Evolutionary conservation across 2,797 vertebrate species (phyloP).

Genomic region (Geotria australis): DNA sequence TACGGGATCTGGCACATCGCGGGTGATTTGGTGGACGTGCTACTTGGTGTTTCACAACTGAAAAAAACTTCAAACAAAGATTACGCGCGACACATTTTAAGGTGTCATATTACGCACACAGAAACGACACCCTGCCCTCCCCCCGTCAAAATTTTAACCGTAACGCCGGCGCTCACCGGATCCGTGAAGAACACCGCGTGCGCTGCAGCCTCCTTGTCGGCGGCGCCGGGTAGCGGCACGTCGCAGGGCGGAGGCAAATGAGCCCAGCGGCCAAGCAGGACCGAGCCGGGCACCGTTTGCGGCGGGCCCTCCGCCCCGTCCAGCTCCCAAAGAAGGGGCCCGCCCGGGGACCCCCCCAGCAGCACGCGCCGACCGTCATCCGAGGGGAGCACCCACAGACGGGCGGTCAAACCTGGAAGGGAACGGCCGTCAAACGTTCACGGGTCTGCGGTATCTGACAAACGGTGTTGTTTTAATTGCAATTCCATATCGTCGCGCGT

Average conservation of each 20-base stretch:
- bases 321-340: slow-evolving; percentile 57
- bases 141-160: too few species aligned
- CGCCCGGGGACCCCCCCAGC: slow-evolving; percentile 18
- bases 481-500: too few species aligned
- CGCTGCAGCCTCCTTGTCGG: slow-evolving; percentile 42
- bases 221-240: slow-evolving; percentile 17
- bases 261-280: slow-evolving; percentile 28
- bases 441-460: too few species aligned
- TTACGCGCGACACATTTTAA: too few species aligned
- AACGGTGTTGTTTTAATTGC: too few species aligned
- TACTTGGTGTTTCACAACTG: too few species aligned
- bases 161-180: slow-evolving; percentile 19
- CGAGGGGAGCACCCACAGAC: slow-evolving; percentile 30
- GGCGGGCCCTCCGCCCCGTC: slow-evolving; percentile 10
- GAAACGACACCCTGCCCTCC: too few species aligned
- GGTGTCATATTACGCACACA: too few species aligned
- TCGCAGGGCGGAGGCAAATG: slow-evolving; percentile 21
- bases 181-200: slow-evolving; percentile 34
- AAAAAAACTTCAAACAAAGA: too few species aligned
- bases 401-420: slow-evolving; percentile 12
- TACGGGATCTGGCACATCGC: too few species aligned
- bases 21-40: too few species aligned
- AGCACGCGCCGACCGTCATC: slow-evolving; percentile 33
- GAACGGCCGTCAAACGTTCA: not conserved
- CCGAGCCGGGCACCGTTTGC: slow-evolving; percentile 8